Evolutionary conservation across 2,113 vertebrate species (phyloP), one percentile per base, ranked within the genome.

Genomic region (Martes martes): DNA sequence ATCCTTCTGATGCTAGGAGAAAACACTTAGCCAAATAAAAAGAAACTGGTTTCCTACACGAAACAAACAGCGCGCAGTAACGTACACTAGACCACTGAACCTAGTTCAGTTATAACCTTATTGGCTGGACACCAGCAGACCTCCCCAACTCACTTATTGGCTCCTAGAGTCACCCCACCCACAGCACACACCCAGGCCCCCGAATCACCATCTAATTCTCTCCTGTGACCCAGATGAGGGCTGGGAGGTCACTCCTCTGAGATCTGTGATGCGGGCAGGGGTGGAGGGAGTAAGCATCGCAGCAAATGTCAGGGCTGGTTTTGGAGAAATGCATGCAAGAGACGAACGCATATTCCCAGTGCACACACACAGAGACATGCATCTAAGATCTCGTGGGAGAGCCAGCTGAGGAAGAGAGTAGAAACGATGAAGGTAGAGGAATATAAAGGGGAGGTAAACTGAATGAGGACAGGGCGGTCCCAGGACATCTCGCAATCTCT

Each of bases 1-100:
- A 96, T 97, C 89, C 98, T 97, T 96, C 95, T 93, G 97, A 97
- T 91, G 97, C 96, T 97, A 92, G 97, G 94, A 98, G 97, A 97
- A 93, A 98, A 97, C 11, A 94, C 81, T 97, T 98, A n/a, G 85
- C 81, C 97, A 98, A 98, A 98, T 89, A 95, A 97, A 97, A 97
- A 97, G 45, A 91, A 93, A 95, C 63, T 95, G 69, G 74, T 96
- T 97, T 97, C 94, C 61, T 97, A 97, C 50, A 97, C 76, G 94
- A 95, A 96, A 96, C 89, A 95, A 98, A 97, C 52, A 98, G 89
- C 31, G 11, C 47, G 9, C 81, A 65, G 82, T 80, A 95, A 98
- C 61, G 89, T 96, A 98, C 92, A 96, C 97, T 96, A 91, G 84
- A 88, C 96, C 95, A 95, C 91, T 95, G 90, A 95, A 86, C 96